Conservation (phyloP, 1,140 invertebrate genomes). For the Asbolus verrucosus region DNA sequence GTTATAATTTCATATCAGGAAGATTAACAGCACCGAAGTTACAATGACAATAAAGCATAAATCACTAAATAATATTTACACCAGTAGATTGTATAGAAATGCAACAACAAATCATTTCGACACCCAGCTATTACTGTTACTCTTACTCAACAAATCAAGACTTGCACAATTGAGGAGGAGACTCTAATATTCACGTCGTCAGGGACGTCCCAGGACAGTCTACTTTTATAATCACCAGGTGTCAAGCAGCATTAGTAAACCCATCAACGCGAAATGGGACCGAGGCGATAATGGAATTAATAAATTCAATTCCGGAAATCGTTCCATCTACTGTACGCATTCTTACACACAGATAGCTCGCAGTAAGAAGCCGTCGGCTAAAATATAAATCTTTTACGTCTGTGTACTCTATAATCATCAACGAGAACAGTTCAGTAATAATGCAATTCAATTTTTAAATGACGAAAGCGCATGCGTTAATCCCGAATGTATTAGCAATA, state of each 20-base stretch:
- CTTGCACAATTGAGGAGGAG: slow-evolving; percentile 40
- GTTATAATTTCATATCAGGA: slow-evolving; percentile 26
- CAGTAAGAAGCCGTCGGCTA: too few species aligned
- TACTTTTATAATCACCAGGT: slow-evolving; percentile 27
- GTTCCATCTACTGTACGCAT: neutral
- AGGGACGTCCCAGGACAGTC: slow-evolving; percentile 2
- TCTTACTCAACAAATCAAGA: slow-evolving; percentile 40
- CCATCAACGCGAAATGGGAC: neutral
- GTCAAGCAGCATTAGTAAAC: neutral
- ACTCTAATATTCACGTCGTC: slow-evolving; percentile 10
- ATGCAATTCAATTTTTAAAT: neutral
- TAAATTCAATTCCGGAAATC: slow-evolving; percentile 20
- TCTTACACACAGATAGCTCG: neutral
- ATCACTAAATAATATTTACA: slow-evolving; percentile 42
- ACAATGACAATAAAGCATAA: slow-evolving; percentile 39
- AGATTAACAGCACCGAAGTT: slow-evolving; percentile 34
- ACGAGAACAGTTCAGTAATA: slow-evolving; percentile 14
- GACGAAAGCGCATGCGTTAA: neutral
- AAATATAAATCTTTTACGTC: too few species aligned
- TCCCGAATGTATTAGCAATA: slow-evolving; percentile 1
- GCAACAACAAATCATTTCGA: slow-evolving; percentile 45
- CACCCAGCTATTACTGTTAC: slow-evolving; percentile 42
- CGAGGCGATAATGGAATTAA: neutral
- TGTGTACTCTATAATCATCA: slow-evolving; percentile 14
- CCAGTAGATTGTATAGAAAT: slow-evolving; percentile 21